Evolutionary conservation across 1,140 invertebrate species (phyloP), one percentile per base, ranked within the genome.

Genomic region (Venturia canescens): DNA sequence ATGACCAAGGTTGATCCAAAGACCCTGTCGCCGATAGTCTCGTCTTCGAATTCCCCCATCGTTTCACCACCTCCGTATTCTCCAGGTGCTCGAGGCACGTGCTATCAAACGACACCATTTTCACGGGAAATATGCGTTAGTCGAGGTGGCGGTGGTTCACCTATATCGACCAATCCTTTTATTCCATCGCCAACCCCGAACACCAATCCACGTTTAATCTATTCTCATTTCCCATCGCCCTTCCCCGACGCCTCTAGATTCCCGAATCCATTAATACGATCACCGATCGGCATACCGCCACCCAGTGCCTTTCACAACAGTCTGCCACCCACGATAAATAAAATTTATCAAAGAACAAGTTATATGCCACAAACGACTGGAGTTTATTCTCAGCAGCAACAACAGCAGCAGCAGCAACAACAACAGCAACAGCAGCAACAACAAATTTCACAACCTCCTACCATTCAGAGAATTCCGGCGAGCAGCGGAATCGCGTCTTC

Each of bases 1-100:
- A 92, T 94, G 85, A 93, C 93, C 77, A 94, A 94, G 84, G 93
- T 94, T 60, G 94, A 94, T 85, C 93, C 94, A 2, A 94, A 94
- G 86, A 94, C 94, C 0, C 82, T 94, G 6, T 93, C 92, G 66
- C 93, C 94, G 0, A 93, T 94, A 11, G 85, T 87, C 1, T 86
- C 88, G 0, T 86, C 84, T 0, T 74, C 84, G 0, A 89, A 89
- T 67, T 89, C 88, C 0, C 83, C 88, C 0, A 88, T 90, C 3
- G 86, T 89, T 0, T 92, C 92, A 1, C 90, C 93, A 11, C 90
- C 92, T 15, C 92, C 92, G 0, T 93, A 93, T 53, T 90, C 90
- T 4, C 86, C 91, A 1, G 92, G 88, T 66, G 87, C 92, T 16
- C 4, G 90, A 91, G 13, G 90, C 11, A 77, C 75, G 23, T 77